Evolutionary conservation across 1,140 invertebrate genomes (phyloP), one percentile per base, ranked within the genome.

Genomic region (Globodera ellingtonae): DNA sequence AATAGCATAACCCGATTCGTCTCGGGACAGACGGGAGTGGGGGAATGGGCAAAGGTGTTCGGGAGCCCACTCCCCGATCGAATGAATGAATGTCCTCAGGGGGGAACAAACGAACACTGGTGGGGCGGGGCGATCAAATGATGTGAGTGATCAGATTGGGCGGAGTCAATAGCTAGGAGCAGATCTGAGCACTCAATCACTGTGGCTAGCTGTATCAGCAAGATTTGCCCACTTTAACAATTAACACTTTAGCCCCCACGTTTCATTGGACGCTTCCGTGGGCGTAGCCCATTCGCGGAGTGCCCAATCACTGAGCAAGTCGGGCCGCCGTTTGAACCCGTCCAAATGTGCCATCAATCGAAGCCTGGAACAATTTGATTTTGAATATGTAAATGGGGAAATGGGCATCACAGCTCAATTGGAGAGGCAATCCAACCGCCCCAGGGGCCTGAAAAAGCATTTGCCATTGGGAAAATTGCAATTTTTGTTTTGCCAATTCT

Each of bases 361-460:
- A 7, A 89, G 73, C 10, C 56, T 62, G 6, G 4, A 62, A 6
- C 13, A 35, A 35, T 35, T 35, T 35, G 18, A 62, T 18, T 18
- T 52, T 52, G 6, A 15, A 18, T 6, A 62, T 62, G 56, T n/a
- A 18, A 18, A 15, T 62, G 56, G 50, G 50, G 7, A 62, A 62
- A 52, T 52, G 50, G 7, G 4, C 18, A 18, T 18, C 56, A 62
- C 66, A 89, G 65, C 75, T 89, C 88, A 56, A 89, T 87, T 3
- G 88, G 88, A 44, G 84, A 89, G 5, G 87, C 88, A 48, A 89
- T 88, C 87, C 87, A 89, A 69, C 87, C 87, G 75, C 87, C 87
- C 88, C 88, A 89, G 24, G 87, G 88, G 35, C 88, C 88, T 56
- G 46, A 50, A 13, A 47, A 50, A 62, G n/a, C 47, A 67, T 35